Evolutionary conservation across 2,113 vertebrate species (phyloP), one percentile per base, ranked within the genome.

Genomic region (Hystrix cristata): DNA sequence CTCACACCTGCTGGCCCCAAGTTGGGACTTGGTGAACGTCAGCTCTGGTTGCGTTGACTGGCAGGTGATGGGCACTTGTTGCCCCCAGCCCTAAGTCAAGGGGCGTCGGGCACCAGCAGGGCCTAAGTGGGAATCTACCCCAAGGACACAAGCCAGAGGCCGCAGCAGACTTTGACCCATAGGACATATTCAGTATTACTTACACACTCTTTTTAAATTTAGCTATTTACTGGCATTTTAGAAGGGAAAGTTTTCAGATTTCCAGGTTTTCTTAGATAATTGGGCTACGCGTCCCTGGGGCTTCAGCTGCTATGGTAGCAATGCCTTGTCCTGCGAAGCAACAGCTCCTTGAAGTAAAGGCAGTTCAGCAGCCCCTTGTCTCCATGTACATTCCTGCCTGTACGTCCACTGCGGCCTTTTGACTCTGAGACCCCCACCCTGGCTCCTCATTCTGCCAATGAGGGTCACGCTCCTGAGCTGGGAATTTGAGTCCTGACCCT

Each of bases 21-120:
- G 64, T 2, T 34, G 53, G 69, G 51, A 1, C 57, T 51, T 51
- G 0, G 3, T 1, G 64, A 65, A 14, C 62, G 19, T 27, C 9
- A 7, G 57, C 19, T 46, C 57, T 34, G 18, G 3, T 64, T 59
- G 7, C 25, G 1, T 1, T 2, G 23, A 21, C 19, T 0, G 59
- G 14, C 65, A 48, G 67, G 29, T 25, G 2, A 27, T 7, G 60
- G 7, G 23, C 27, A 29, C 67, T 5, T 11, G 4, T 38, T 31
- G 19, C 3, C 3, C 19, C 5, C 0, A 2, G 27, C 2, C 3
- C 0, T 5, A 18, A 72, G 71, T n/a, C 72, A 29, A 1, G 19
- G 53, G 23, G 3, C 29, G 1, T 16, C 60, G 16, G 65, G 71
- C n/a, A 4, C 53, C 5, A 46, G 67, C 29, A 1, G 43, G 83